Evolutionary conservation across 1,140 invertebrate species (phyloP), one percentile per base, ranked within the genome.

Genomic region (Parapsyche elsis): DNA sequence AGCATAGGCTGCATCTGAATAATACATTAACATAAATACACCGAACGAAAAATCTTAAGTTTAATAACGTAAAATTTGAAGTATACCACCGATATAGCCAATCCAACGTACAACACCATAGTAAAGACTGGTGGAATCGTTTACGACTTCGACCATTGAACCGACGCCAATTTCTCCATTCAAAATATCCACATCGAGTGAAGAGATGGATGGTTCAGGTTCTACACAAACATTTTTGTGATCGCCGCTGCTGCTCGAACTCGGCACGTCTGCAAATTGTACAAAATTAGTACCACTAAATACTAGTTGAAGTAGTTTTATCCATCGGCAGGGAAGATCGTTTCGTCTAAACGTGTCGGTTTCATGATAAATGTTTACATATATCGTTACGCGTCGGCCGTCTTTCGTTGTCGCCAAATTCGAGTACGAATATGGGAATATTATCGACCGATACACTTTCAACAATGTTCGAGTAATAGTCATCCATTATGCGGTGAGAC

Each of bases 41-140:
- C 49, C 30, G 24, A 57, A 19, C 53, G 5, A 76, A 26, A n/a
- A 45, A 44, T 12, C 26, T 16, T 75, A 9, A 10, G n/a, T n/a
- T n/a, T n/a, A n/a, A n/a, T n/a, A n/a, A n/a, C n/a, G n/a, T n/a
- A 5, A 12, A 76, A 46, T n/a, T n/a, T 21, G 26, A 23, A 71
- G 16, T 21, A 16, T 49, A 94, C 94, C 86, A 92, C 92, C 83
- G 89, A 86, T 85, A 45, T 89, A 88, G 5, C 96, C 96, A 85
- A 97, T 94, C 96, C 96, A 98, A 85, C 93, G 92, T 80, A 98
- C 94, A 9, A 98, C 93, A 70, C 96, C 96, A 89, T 94, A 94
- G 85, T 89, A 86, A 87, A 90, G 82, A 89, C 89, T 86, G 85
- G 87, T 87, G n/a, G 90, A 88, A 83, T 91, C 90, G 24, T 89